These are phyloP conservation scores for Prosapia bicincta DNA, from an alignment of 2,888 invertebrate species.

Conservation along the genomic window DNA sequence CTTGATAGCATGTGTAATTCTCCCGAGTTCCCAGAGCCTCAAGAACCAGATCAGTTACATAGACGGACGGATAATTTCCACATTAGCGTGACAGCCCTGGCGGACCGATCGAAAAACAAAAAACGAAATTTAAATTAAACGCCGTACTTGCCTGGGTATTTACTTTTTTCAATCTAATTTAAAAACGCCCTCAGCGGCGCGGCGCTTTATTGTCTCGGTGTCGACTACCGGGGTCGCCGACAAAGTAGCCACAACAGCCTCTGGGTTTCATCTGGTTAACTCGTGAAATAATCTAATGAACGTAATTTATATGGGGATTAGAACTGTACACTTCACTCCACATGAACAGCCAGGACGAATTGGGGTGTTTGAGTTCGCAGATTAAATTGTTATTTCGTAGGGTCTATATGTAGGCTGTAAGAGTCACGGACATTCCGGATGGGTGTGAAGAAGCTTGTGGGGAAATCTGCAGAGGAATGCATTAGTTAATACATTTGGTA, in stretches of 20 bases:
- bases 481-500: too few species aligned
- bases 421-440: too few species aligned
- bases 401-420: too few species aligned
- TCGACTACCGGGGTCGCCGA: neutral
- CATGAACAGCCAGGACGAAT: neutral
- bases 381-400: neutral
- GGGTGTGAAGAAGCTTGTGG: too few species aligned
- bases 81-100: neutral
- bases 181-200: neutral
- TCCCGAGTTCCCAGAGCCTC: too few species aligned
- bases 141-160: neutral
- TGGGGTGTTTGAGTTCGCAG: neutral
- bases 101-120: neutral
- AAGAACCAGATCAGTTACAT: neutral
- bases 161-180: slow-evolving; percentile 2
- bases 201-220: neutral
- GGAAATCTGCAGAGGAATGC: too few species aligned
- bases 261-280: neutral
- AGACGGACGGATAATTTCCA: neutral
- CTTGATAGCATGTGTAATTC: too few species aligned
- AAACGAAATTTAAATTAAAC: neutral
- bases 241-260: neutral
- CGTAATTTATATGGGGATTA: slow-evolving; percentile 2
- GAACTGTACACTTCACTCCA: neutral
- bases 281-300: slow-evolving; percentile 2